Conservation (phyloP, 2,888 invertebrate genomes). For the Epinotia bilunana region DNA sequence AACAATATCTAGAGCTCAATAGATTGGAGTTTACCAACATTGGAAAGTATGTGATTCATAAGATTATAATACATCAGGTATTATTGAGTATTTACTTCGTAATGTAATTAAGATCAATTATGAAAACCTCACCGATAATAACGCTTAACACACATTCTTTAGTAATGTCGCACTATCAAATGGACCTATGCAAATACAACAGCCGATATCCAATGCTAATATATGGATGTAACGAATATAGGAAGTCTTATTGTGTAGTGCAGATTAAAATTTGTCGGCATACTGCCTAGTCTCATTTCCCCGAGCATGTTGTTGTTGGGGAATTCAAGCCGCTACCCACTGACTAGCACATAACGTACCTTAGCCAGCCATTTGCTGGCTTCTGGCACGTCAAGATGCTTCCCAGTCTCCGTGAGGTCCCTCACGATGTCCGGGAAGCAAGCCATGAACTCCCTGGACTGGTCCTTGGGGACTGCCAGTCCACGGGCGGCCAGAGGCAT, state of each 20-base stretch:
- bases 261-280: not conserved
- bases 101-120: conserved; percentile 8
- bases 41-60: not conserved
- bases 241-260: not conserved
- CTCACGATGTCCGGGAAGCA: conserved; percentile 94
- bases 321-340: conserved; percentile 31
- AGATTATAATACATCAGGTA: not conserved
- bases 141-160: not conserved
- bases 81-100: not conserved
- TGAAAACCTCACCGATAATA: not conserved
- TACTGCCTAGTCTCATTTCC: not conserved
- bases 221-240: not conserved
- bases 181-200: not conserved
- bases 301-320: conserved; percentile 8
- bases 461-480: conserved; percentile 90
- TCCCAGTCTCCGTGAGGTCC: conserved; percentile 91
- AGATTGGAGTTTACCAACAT: conserved; percentile 26
- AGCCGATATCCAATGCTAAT: too few relatives aligned
- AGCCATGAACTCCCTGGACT: conserved; percentile 94
- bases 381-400: conserved; percentile 90
- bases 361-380: conserved; percentile 92
- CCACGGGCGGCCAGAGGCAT: conserved; percentile 85
- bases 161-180: not conserved
- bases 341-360: conserved; percentile 77
- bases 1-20: conserved; percentile 6